Evolutionary conservation across 2,888 invertebrate genomes (phyloP).

Genomic region (Melitaea athalia): DNA sequence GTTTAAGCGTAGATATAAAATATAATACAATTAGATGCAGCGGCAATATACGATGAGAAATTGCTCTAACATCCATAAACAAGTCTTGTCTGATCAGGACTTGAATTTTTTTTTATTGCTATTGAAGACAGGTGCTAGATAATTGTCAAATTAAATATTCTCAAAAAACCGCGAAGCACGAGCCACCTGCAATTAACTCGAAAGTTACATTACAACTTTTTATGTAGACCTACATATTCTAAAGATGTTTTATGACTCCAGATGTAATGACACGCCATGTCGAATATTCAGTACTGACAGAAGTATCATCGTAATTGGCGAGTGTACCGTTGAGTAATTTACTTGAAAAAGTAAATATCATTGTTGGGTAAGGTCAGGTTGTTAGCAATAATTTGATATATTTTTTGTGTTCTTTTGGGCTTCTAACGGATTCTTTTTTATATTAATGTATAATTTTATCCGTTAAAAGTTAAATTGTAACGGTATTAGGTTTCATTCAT

Average conservation of each 20-base stretch:
- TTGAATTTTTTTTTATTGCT: neutral
- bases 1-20: too few relatives aligned
- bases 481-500: neutral
- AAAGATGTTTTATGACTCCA: conserved; percentile 17
- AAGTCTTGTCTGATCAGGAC: neutral
- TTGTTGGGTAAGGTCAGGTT: conserved; percentile 35
- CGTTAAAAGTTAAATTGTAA: neutral
- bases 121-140: neutral
- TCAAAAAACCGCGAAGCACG: neutral
- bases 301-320: conserved; percentile 3
- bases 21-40: too few relatives aligned
- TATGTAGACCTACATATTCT: conserved; percentile 3
- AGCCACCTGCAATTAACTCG: neutral
- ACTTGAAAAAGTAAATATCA: neutral
- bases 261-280: conserved; percentile 12
- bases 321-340: conserved; percentile 1
- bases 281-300: neutral
- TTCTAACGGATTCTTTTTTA: neutral
- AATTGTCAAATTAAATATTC: neutral
- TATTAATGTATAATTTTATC: neutral
- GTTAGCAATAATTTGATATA: conserved; percentile 16
- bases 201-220: neutral
- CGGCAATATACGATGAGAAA: too few relatives aligned
- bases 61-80: neutral
- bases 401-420: conserved; percentile 5